Evolutionary conservation across 2,888 invertebrate species (phyloP), one percentile per base, ranked within the genome.

Genomic region (Panzeria rudis): DNA sequence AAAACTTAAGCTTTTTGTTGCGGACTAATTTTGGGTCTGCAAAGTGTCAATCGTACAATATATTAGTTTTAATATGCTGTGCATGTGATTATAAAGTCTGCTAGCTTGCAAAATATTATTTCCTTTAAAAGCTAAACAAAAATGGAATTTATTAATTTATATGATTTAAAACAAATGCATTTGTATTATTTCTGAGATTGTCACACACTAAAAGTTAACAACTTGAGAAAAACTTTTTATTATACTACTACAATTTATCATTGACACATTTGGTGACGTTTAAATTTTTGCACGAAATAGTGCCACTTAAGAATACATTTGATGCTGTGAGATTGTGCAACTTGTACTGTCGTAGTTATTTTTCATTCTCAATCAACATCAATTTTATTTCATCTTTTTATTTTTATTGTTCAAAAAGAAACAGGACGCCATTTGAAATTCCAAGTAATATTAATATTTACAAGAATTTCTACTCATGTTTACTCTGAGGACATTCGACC

Each of bases 341-440:
- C 29, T 15, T 20, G 7, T 35, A 52, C n/a, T 2, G 15, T 23
- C 17, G 47, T 68, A 7, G 35, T 15, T n/a, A 9, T 62, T 13
- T 41, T 62, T 54, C 44, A 29, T 59, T 25, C n/a, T 73, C 75
- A 64, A 64, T 54, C 59, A 59, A 47, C 32, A 69, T 54, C 2
- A 59, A 59, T 35, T 59, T 32, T n/a, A 11, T 29, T 29, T 47
- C 25, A 25, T 47, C 15, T 29, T 44, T 54, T 23, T n/a, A 17
- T 25, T 62, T 52, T 62, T 23, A 7, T 54, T 76, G 11, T 9
- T 23, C 8, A 9, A 9, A 35, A 23, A 15, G 3, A 29, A 25
- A 23, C 3, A 38, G 17, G 13, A 79, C 32, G 17, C 23, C 32
- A 62, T 32, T 29, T 69, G 50, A 61, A 69, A 20, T 61, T 23